These are phyloP conservation scores for Takifugu flavidus DNA, from an alignment of 2,113 vertebrate genomes.

Conservation along the genomic window DNA sequence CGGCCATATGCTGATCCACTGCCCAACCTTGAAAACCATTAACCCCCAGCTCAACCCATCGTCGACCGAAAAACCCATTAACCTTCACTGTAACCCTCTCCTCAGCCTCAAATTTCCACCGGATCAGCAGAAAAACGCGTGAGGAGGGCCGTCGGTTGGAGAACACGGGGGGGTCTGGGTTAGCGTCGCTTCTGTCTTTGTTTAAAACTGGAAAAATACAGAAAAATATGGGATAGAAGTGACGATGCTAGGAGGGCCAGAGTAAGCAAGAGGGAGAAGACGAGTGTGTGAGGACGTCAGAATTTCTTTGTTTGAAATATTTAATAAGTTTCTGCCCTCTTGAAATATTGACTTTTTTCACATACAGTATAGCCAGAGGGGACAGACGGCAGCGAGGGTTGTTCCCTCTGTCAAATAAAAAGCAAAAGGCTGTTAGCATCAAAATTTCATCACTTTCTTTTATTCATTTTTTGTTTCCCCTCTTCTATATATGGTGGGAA, in stretches of 20 bases:
- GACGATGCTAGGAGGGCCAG: conserved; percentile 5
- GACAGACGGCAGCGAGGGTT: conserved; percentile 40
- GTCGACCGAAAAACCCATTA: conserved; percentile 50
- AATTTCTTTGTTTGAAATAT: conserved; percentile 73
- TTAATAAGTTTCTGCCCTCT: conserved; percentile 61
- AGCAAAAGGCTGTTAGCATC: conserved; percentile 72
- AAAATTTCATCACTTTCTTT: conserved; percentile 64
- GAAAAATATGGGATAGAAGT: background rate
- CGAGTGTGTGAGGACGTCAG: conserved; percentile 34
- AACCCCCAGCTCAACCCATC: conserved; percentile 49
- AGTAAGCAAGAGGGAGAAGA: conserved; percentile 17
- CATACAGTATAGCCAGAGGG: conserved; percentile 42
- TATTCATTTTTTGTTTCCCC: conserved; percentile 41
- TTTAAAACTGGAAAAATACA: background rate
- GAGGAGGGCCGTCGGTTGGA: background rate
- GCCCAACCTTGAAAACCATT: conserved; percentile 64
- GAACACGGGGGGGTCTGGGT: background rate
- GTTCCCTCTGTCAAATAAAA: conserved; percentile 58
- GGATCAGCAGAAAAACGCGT: conserved; percentile 34
- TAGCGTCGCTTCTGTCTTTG: background rate
- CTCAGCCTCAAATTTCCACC: conserved; percentile 16
- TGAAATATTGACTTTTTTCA: conserved; percentile 72
- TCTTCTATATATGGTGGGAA: conserved; percentile 25
- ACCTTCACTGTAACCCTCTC: conserved; percentile 47
- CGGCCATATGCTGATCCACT: conserved; percentile 41